Percentiles rank a stretch among this genome's conserved stretches.
Conservation (phyloP, 2,888 invertebrate species). For the Nymphalis urticae region DNA sequence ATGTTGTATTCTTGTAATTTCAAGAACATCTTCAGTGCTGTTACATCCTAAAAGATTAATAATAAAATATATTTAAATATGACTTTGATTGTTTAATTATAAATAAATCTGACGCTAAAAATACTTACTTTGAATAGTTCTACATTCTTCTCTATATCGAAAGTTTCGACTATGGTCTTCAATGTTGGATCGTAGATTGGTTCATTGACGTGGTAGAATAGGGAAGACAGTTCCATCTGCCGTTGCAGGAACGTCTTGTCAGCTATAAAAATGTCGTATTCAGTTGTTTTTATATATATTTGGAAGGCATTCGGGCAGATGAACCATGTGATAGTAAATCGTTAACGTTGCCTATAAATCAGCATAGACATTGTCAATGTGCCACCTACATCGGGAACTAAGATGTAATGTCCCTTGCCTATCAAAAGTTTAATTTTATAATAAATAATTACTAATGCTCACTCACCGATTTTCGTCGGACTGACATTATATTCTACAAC, state of each 20-base stretch:
- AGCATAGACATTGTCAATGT: too few species aligned
- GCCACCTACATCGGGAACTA: background rate
- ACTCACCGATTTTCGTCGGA: slow-evolving; percentile 65
- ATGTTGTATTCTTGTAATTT: slow-evolving; percentile 77
- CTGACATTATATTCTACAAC: slow-evolving; percentile 45
- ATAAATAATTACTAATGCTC: background rate
- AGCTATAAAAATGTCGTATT: slow-evolving; percentile 55
- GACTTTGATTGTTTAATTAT: background rate
- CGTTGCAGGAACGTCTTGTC: slow-evolving; percentile 70
- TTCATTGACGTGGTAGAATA: slow-evolving; percentile 81
- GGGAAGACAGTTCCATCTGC: slow-evolving; percentile 68
- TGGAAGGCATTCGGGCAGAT: too few species aligned
- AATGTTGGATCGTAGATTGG: slow-evolving; percentile 78
- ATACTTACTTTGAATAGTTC: slow-evolving; percentile 69
- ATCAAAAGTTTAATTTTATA: background rate
- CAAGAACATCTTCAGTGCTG: slow-evolving; percentile 79
- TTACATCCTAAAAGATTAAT: slow-evolving; percentile 67
- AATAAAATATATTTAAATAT: background rate
- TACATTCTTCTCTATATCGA: slow-evolving; percentile 75
- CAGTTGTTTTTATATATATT: too few species aligned
- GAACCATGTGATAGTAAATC: too few species aligned
- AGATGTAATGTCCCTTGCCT: too few species aligned
- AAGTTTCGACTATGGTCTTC: slow-evolving; percentile 72
- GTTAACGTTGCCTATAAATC: too few species aligned
- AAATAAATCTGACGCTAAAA: background rate